Base-by-base conservation (phyloP, 1,140 invertebrate genomes). In the Thrips palmi region DNA sequence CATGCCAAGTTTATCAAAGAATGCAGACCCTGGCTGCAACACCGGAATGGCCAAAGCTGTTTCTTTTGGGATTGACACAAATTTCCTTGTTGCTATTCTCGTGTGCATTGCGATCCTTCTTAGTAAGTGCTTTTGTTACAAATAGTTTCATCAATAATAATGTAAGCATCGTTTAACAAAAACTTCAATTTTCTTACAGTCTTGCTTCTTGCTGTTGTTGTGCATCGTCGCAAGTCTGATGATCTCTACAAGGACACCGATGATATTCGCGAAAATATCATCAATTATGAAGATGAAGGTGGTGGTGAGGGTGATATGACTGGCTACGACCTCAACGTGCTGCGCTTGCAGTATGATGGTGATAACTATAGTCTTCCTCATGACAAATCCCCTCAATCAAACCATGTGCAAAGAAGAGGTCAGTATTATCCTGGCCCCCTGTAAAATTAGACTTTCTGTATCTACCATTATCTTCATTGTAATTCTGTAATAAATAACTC, bases 241-340 rank as follows among this genome's bases (percentile, higher is more conserved):
- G 85, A 87, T 40, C 69, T 79, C 47, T 77, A 86, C 22, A 92
- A 92, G 52, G 88, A 94, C 51, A 74, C 87, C 47, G 89, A 96
- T 53, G 92, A 97, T 54, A 91, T 94, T 23, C 64, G 89, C 43
- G 91, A 96, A 59, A 97, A 89, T 50, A 94, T 97, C 43, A 93
- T 96, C 42, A 86, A 86, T 49, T 96, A 97, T 52, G 86, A 93
- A 55, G 92, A 96, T 49, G 91, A 97, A 61, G 91, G 91, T 24
- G 89, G 86, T 50, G 89, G 89, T 46, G 89, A 96, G 58, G 83
- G 85, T 11, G 91, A 97, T 52, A 67, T 70, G 55, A 83, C 87
- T 1, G 84, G 81, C 4, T 97, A 88, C 54, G 91, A 97, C 55
- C 67, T 97, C 14, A 85, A 79, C 45, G 83, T 91, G n/a, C 63